Conservation (phyloP, 2,113 vertebrate species). For the Aegithalos caudatus region DNA sequence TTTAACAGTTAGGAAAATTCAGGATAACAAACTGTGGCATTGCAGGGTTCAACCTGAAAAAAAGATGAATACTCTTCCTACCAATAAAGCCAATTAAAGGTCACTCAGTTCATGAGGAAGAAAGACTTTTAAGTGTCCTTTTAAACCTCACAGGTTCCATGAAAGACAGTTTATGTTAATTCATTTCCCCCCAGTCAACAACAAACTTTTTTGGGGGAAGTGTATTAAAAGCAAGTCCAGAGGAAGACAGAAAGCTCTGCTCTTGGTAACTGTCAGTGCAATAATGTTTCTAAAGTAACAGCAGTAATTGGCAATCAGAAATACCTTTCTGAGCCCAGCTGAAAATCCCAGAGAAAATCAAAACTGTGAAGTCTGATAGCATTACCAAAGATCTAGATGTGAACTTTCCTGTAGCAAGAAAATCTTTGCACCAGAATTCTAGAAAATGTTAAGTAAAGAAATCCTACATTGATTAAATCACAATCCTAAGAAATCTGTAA, state of each 20-base stretch:
- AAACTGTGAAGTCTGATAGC: neutral
- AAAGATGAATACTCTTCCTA: neutral
- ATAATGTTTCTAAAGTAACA: neutral
- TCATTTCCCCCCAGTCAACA: neutral
- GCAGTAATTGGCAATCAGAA: neutral
- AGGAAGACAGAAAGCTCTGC: neutral
- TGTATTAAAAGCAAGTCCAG: neutral
- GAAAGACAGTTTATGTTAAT: neutral
- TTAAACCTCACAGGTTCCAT: neutral
- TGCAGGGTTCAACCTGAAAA: neutral
- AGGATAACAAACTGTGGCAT: neutral
- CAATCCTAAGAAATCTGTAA: neutral
- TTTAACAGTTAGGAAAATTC: neutral
- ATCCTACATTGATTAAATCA: neutral
- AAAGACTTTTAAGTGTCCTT: neutral
- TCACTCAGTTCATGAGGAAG: neutral
- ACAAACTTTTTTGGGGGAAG: rapidly evolving
- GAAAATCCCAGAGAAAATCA: neutral
- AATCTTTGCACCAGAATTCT: neutral
- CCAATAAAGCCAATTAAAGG: neutral
- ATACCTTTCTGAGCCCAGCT: neutral
- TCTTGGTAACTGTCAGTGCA: neutral
- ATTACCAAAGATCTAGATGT: neutral
- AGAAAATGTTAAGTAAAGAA: neutral
- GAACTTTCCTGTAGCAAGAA: neutral